Conservation (phyloP, 2,113 vertebrate species). For the Podarcis muralis region DNA sequence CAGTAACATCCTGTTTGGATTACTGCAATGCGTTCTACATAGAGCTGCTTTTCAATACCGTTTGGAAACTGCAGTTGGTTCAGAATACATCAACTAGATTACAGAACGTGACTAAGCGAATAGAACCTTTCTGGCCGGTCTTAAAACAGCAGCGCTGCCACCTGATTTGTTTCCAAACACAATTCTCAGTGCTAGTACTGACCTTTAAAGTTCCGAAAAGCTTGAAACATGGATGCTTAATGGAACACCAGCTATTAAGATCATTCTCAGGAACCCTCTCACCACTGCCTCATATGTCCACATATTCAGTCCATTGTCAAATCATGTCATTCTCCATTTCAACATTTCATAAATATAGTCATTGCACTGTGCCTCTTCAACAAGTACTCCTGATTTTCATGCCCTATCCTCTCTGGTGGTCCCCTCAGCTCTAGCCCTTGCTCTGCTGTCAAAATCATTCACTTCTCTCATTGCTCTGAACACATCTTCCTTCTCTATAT, state of each 20-base stretch:
- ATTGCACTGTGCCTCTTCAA: no score
- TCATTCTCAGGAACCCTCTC: no score
- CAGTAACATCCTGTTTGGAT: background rate
- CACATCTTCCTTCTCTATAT: no score
- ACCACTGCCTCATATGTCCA: background rate
- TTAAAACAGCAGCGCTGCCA: background rate
- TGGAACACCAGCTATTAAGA: background rate
- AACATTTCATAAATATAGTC: background rate
- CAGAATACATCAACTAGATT: background rate
- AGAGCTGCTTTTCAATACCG: background rate
- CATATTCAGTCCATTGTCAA: background rate
- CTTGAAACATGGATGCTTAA: background rate
- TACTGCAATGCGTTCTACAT: background rate
- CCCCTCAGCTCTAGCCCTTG: background rate
- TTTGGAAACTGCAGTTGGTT: background rate
- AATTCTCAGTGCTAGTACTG: background rate
- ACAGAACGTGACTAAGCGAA: background rate
- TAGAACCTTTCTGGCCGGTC: background rate
- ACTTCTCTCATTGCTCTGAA: background rate
- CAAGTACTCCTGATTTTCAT: no score
- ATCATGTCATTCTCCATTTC: background rate
- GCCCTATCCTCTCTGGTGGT: background rate
- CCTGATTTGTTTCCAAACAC: background rate
- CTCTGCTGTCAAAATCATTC: background rate
- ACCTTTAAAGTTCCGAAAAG: background rate